Percentiles rank a stretch among this genome's conserved stretches.
phyloP scores from a whole-genome alignment of 2,113 vertebrate genomes.

The Apaloderma vittatum region DNA sequence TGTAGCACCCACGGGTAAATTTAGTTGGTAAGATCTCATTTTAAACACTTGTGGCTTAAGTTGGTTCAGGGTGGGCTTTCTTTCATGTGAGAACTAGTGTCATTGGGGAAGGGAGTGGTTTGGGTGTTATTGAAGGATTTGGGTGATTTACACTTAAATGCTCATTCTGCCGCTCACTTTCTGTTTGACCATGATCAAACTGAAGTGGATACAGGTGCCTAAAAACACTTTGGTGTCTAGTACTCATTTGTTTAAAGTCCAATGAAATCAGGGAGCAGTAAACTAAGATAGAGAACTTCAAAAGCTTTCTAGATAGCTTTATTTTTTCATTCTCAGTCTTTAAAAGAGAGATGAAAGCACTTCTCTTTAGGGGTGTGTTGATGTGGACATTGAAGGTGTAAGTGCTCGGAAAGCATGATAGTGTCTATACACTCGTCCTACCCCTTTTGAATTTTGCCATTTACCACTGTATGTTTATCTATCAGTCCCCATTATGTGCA shows the following conservation, averaged over 20 bases:
- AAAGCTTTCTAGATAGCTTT: neutral
- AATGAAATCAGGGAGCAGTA: neutral
- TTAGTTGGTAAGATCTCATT: neutral
- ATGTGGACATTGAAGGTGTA: neutral
- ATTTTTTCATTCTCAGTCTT: neutral
- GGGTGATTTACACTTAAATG: neutral
- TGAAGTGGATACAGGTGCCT: neutral
- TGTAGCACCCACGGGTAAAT: rapidly evolving
- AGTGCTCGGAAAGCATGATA: neutral
- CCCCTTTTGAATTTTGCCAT: neutral
- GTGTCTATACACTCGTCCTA: neutral
- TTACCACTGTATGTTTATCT: neutral
- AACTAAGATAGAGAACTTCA: neutral
- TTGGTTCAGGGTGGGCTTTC: neutral
- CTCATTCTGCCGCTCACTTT: neutral
- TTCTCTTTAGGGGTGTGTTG: neutral
- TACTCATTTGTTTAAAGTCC: neutral
- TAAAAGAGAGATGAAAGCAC: neutral
- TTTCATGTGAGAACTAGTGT: neutral
- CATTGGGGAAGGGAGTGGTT: neutral
- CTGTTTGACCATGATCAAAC: neutral
- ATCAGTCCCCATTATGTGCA: neutral
- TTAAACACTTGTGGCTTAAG: neutral
- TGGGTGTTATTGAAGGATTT: neutral
- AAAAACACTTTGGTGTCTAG: neutral